Conservation (phyloP, 2,888 invertebrate genomes). For the Conchocele bisecta region DNA sequence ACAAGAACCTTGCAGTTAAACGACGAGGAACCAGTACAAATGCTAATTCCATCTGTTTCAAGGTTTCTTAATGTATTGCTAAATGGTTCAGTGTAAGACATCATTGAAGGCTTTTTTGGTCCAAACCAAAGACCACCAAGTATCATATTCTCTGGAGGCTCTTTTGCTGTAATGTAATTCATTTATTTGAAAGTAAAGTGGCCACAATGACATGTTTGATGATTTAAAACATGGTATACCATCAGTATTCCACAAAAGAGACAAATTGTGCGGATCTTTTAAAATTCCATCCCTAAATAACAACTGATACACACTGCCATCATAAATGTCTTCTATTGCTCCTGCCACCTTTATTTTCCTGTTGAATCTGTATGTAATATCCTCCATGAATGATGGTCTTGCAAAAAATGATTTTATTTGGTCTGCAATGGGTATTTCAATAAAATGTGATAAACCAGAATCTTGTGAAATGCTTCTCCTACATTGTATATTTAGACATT, state of each 20-base stretch:
- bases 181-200: conserved; percentile 36
- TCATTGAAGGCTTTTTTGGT: conserved; percentile 29
- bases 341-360: background rate
- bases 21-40: background rate
- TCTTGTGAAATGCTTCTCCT: too few species aligned
- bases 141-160: conserved; percentile 36
- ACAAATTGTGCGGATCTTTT: background rate
- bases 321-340: background rate
- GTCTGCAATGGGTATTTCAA: background rate
- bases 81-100: conserved; percentile 23
- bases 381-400: background rate
- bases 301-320: background rate
- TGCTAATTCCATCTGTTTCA: conserved; percentile 27
- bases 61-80: conserved; percentile 8
- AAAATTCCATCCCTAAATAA: background rate
- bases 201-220: conserved; percentile 46
- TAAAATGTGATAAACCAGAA: too few species aligned
- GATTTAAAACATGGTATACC: conserved; percentile 41
- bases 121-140: conserved; percentile 47
- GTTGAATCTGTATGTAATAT: background rate
- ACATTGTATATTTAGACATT: too few species aligned
- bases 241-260: conserved; percentile 35
- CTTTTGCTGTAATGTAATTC: conserved; percentile 25
- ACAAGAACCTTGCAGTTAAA: conserved; percentile 15
- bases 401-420: background rate